Evolutionary conservation across 2,888 invertebrate species (phyloP), one percentile per base, ranked within the genome.

Genomic region (Oscheius myriophilus): DNA sequence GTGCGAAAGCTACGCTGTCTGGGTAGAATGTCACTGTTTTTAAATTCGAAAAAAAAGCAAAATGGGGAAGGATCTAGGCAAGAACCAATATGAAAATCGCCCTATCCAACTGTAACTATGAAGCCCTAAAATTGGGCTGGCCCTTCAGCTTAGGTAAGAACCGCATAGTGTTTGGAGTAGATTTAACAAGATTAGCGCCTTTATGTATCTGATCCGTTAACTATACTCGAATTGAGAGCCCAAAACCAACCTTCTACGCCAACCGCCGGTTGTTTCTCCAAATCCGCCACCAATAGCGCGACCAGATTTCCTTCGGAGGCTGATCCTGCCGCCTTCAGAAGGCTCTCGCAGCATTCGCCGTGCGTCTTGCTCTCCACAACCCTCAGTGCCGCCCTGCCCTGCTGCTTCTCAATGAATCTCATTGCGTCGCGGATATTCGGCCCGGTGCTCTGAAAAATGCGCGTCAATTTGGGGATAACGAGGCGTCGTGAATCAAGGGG

Each of bases 351-450:
- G 43, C 57, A 57, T 23, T 57, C 66, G 0, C 23, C 18, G 26
- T 49, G 23, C 6, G 57, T 42, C 16, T 21, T n/a, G 39, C 52
- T 25, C 14, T 55, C 21, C 18, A 57, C 43, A 3, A 66, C 58
- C 16, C 66, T 43, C 26, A 66, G 39, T 14, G 41, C 39, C 43
- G 23, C 57, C 12, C 33, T 26, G 11, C 23, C 21, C 45, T 66
- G 66, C 23, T 57, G 16, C 46, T 57, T 33, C 45, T 67, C 61
- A 7, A 67, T 67, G 52, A 67, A 61, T 9, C 67, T 33, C 61
- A 67, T 61, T 16, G 67, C 59, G 33, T 51, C 43, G 14, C 67
- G 59, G 21, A 67, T 45, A 18, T 52, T 41, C 21, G 61, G 67
- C 11, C 67, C 52, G 41, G 58, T 51, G 42, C 67, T 51, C 67